These are phyloP conservation scores for Halictus ligatus DNA, from an alignment of 2,888 invertebrate species.

Conservation along the genomic window DNA sequence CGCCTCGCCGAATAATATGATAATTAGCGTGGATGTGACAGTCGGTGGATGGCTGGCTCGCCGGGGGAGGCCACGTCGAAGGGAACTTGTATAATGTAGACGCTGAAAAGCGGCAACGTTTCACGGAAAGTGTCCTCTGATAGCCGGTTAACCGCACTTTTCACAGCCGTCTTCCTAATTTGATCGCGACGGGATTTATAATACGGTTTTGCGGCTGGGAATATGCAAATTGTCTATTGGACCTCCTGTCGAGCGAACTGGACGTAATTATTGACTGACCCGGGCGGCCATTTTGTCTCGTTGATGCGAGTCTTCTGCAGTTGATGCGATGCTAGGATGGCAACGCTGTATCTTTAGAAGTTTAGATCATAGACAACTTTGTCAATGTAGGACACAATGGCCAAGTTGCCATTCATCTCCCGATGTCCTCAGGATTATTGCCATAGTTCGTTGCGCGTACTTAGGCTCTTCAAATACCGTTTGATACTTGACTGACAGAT, in stretches of 20 bases:
- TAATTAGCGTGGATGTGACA: constrained; percentile 20
- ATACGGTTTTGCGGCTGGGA: not conserved
- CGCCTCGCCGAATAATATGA: constrained; percentile 20
- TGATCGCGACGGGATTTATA: not conserved
- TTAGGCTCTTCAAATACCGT: too few species aligned
- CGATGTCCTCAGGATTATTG: too few species aligned
- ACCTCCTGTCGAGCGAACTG: not conserved
- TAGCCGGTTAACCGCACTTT: not conserved
- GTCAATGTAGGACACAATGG: too few species aligned
- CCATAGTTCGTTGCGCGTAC: too few species aligned
- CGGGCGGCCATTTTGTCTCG: not conserved
- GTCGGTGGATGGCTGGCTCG: not conserved
- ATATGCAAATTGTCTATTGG: not conserved
- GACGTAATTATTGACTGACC: not conserved
- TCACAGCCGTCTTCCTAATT: not conserved
- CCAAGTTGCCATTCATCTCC: too few species aligned
- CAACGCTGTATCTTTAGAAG: too few species aligned
- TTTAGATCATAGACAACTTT: too few species aligned
- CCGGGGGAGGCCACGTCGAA: not conserved
- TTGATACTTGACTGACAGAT: too few species aligned
- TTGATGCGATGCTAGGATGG: not conserved
- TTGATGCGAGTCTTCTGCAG: not conserved
- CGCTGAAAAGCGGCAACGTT: not conserved
- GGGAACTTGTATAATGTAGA: not conserved
- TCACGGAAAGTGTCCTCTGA: not conserved